Conservation (phyloP, 2,113 vertebrate genomes). For the Tachysurus fulvidraco region DNA sequence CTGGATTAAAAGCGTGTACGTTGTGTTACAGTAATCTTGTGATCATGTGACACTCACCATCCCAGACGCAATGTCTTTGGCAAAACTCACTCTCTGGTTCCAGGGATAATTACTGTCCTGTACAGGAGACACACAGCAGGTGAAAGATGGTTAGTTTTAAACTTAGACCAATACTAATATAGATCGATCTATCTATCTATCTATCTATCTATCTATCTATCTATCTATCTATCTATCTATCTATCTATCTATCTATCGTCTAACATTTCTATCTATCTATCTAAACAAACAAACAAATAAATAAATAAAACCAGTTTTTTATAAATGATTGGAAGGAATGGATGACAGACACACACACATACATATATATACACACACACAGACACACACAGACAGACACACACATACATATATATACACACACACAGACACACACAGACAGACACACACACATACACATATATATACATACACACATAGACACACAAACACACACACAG, state of each 20-base stretch:
- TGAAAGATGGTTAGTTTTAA: neutral
- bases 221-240: too few species aligned
- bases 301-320: neutral
- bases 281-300: too few species aligned
- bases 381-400: too few species aligned
- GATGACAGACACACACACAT: neutral
- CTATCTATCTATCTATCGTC: too few species aligned
- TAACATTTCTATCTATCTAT: too few species aligned
- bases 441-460: constrained; percentile 53
- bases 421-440: neutral
- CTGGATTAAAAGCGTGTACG: too few species aligned
- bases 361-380: constrained; percentile 54
- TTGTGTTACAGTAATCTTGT: neutral
- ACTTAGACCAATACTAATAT: neutral
- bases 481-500: constrained; percentile 58
- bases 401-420: neutral
- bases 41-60: constrained; percentile 78
- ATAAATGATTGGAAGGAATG: neutral
- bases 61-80: constrained; percentile 90
- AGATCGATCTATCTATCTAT: neutral
- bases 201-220: too few species aligned
- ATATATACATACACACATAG: neutral
- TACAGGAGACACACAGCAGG: neutral
- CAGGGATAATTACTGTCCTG: constrained; percentile 92
- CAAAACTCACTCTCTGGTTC: constrained; percentile 93